Conservation (phyloP, 1,140 invertebrate species). For the Magallana angulata region DNA sequence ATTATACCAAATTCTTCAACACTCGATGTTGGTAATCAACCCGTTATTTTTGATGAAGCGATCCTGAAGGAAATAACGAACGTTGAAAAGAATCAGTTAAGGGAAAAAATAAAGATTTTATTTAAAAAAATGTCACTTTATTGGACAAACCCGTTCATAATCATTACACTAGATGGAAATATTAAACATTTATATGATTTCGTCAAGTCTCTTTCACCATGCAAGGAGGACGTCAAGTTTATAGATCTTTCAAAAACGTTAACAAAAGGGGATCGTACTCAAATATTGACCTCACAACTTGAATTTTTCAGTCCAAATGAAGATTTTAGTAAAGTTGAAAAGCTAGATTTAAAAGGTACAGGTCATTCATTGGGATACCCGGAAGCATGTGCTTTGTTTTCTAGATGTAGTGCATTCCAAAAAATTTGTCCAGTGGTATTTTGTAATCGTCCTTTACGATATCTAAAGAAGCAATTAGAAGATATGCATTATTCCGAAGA, state of each 20-base stretch:
- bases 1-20: background rate
- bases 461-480: too few species aligned
- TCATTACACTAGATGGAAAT: background rate
- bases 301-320: too few species aligned
- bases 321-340: too few species aligned
- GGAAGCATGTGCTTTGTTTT: too few species aligned
- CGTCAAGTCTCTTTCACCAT: background rate
- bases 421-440: too few species aligned
- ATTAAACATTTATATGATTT: background rate
- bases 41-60: background rate
- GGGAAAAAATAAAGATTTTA: background rate
- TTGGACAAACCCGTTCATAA: background rate
- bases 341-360: too few species aligned
- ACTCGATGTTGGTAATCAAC: background rate
- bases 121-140: background rate
- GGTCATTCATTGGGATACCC: too few species aligned
- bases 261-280: background rate
- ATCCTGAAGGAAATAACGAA: too few species aligned
- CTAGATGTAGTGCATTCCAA: too few species aligned
- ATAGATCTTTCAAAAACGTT: background rate
- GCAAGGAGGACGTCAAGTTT: background rate
- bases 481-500: too few species aligned
- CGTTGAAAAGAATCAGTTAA: background rate
- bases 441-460: too few species aligned
- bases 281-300: background rate